Base-by-base conservation (phyloP, 2,888 invertebrate genomes). In the Patella depressa region DNA sequence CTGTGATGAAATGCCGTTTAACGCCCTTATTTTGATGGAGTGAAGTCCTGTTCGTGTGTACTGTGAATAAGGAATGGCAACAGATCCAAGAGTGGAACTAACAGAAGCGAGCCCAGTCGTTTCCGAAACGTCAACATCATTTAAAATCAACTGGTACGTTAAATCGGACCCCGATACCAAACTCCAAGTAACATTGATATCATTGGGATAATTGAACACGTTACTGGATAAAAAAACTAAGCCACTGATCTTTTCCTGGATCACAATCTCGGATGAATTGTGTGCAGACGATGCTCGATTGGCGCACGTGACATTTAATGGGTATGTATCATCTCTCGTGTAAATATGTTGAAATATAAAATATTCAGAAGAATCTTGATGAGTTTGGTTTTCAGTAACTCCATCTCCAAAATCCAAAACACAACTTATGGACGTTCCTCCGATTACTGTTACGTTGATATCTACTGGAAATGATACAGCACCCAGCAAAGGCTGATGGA, bases 401-500 rank as follows among this genome's bases (percentile, higher is more conserved):
- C 79, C 78, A 77, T 79, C 81, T 7, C 79, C 81, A 72, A 65
- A 79, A 34, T 72, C 45, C 14, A 78, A 17, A 14, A 77, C 71
- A 72, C 81, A 81, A 9, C 78, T 79, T 15, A 78, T 75, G 53
- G 55, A 55, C 34, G 65, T 78, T 12, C 81, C 81, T 45, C 78
- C 74, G 2, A 57, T 14, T 17, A 79, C 78, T 0, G 53, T 74
- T 5, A 78, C 72, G 57, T 19, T 75, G 19, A 76, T 34, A 14
- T 29, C 17, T 17, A 73, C 45, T 15, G n/a, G 19, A 29, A 55
- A 34, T 19, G 72, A 29, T 5, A 79, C 78, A 24, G 74, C 69
- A 34, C 70, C 71, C 17, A 75, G 11, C 14, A 72, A n/a, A 15
- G 4, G 14, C 17, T 53, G 24, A n/a, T 45, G 53, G 14, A 79